Evolutionary conservation across 2,797 vertebrate species (phyloP).

Genomic region (Neosilurus hyrtlii): DNA sequence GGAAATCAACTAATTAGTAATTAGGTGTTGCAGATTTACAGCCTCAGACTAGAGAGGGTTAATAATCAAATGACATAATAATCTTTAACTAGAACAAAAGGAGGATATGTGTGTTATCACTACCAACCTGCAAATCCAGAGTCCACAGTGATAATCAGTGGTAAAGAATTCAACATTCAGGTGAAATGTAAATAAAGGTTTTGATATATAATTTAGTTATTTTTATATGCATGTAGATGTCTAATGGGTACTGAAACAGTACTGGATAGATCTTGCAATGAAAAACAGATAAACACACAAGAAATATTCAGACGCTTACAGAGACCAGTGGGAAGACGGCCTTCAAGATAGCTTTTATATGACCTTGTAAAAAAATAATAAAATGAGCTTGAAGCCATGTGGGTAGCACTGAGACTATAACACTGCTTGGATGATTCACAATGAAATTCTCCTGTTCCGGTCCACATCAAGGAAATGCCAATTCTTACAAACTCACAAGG

Average conservation of each 20-base stretch:
- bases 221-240: neutral
- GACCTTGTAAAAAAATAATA: conserved; percentile 45
- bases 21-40: too few relatives aligned
- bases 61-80: too few relatives aligned
- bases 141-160: too few relatives aligned
- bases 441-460: conserved; percentile 41
- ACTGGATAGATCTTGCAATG: neutral
- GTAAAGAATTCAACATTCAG: too few relatives aligned
- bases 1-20: too few relatives aligned
- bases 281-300: neutral
- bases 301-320: neutral
- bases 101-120: too few relatives aligned
- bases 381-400: conserved; percentile 29
- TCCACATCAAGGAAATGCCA: conserved; percentile 36
- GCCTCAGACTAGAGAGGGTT: too few relatives aligned
- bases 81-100: too few relatives aligned
- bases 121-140: too few relatives aligned
- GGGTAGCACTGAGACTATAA: conserved; percentile 31
- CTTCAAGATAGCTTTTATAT: conserved; percentile 26
- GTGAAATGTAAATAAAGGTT: too few relatives aligned
- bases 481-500: conserved; percentile 36
- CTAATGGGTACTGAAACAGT: neutral
- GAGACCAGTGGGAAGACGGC: conserved; percentile 20
- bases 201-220: too few relatives aligned
- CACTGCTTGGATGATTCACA: conserved; percentile 37